Conservation (phyloP, 2,113 vertebrate species). For the Thamnophis sirtalis region DNA sequence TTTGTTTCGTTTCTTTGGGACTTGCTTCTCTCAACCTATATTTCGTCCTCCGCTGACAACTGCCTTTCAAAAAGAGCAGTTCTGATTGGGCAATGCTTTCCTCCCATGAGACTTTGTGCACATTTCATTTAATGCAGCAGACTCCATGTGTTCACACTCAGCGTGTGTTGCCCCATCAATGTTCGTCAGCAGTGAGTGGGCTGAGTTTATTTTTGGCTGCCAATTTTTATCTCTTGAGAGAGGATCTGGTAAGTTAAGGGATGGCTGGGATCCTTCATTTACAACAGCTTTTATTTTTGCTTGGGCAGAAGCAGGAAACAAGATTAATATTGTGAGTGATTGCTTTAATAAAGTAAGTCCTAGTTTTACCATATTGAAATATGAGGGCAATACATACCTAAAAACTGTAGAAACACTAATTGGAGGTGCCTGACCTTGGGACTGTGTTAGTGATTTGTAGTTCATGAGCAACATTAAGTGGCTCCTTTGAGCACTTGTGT, state of each 20-base stretch:
- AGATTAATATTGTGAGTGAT: conserved; percentile 17
- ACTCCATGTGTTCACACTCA: not conserved
- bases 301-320: not conserved
- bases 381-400: not conserved
- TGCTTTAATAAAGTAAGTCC: conserved; percentile 15
- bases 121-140: not conserved
- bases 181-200: not conserved
- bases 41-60: not conserved
- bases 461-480: not conserved
- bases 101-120: not conserved
- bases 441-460: not conserved
- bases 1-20: not conserved
- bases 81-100: not conserved
- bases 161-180: not conserved
- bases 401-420: not conserved
- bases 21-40: too few relatives aligned
- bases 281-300: not conserved
- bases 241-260: not conserved
- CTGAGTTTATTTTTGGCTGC: not conserved
- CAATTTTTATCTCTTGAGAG: not conserved
- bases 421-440: not conserved
- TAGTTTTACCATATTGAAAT: conserved; percentile 15
- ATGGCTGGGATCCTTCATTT: not conserved
- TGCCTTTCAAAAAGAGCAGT: not conserved
- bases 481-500: not conserved